Conservation (phyloP, 2,888 invertebrate genomes). For the Trichogramma evanescens region DNA sequence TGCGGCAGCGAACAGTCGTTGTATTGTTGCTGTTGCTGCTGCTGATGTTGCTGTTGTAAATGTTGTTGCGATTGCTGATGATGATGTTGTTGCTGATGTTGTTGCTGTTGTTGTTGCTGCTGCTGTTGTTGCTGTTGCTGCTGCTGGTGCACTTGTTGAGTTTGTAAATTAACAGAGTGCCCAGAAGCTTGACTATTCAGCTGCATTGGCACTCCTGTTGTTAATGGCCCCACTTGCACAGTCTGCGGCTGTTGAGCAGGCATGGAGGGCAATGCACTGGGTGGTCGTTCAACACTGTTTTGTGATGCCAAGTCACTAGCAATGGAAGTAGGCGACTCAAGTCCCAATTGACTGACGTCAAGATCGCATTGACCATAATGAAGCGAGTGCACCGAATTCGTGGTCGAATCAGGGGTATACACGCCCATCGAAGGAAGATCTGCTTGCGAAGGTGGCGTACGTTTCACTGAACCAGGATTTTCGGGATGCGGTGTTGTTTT, state of each 20-base stretch:
- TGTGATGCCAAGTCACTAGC: conserved; percentile 78
- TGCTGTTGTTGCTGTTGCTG: conserved; percentile 39
- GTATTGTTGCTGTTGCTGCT: conserved; percentile 47
- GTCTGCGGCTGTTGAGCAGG: conserved; percentile 22
- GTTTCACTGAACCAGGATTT: conserved; percentile 48
- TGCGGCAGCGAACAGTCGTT: conserved; percentile 69
- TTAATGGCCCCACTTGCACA: conserved; percentile 12
- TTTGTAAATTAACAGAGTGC: too few relatives aligned
- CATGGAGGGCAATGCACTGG: conserved; percentile 52
- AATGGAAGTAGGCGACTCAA: conserved; percentile 85
- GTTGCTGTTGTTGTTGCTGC: conserved; percentile 42
- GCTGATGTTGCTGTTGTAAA: conserved; percentile 41
- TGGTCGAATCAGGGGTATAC: conserved; percentile 77
- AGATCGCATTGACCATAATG: conserved; percentile 74
- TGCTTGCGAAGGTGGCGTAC: conserved; percentile 51
- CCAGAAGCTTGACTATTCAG: conserved; percentile 28
- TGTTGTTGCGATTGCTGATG: conserved; percentile 48
- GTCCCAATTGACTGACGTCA: conserved; percentile 74
- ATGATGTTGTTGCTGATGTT: conserved; percentile 41
- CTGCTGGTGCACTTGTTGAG: not conserved
- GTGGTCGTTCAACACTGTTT: conserved; percentile 60
- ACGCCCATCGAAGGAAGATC: conserved; percentile 77
- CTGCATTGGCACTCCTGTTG: conserved; percentile 32
- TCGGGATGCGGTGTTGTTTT: conserved; percentile 47
- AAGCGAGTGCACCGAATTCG: conserved; percentile 75